These are phyloP conservation scores for Aurelia aurita complex sp. Pacific DNA, from an alignment of 30 jellyfish, hydroid and myxozoan genomes.

Conservation along the genomic window DNA sequence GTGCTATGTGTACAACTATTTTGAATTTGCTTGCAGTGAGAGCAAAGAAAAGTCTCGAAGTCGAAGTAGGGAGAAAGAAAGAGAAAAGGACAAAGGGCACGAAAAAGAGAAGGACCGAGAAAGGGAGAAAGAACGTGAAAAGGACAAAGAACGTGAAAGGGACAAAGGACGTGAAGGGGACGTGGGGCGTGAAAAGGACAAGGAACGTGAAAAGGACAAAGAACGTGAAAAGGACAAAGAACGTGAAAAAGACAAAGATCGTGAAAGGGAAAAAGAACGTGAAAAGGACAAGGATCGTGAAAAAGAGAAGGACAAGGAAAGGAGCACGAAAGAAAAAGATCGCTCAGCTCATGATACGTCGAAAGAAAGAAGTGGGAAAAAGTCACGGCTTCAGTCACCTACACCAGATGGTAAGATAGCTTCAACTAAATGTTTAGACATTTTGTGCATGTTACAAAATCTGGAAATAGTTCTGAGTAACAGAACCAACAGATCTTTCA, in stretches of 20 bases:
- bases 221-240: slow-evolving; percentile 4
- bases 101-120: background rate
- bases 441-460: too few species aligned
- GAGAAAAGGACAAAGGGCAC: background rate
- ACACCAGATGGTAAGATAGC: slow-evolving; percentile 23
- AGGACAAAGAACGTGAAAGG: background rate
- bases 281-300: background rate
- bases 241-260: background rate
- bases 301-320: slow-evolving; percentile 22
- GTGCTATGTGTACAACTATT: too few species aligned
- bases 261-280: background rate
- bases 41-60: slow-evolving; percentile 6
- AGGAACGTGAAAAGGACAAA: background rate
- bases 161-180: slow-evolving; percentile 16
- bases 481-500: too few species aligned
- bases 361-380: slow-evolving; percentile 12
- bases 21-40: background rate
- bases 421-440: too few species aligned
- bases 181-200: background rate
- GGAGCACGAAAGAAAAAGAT: background rate
- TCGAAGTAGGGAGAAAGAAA: slow-evolving; percentile 5
- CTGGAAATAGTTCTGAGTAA: too few species aligned
- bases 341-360: slow-evolving; percentile 7
- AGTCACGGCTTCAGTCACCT: slow-evolving; percentile 39
- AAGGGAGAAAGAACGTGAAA: background rate